Evolutionary conservation across 2,797 vertebrate genomes (phyloP), one percentile per base, ranked within the genome.

Genomic region (Ciconia nigra): DNA sequence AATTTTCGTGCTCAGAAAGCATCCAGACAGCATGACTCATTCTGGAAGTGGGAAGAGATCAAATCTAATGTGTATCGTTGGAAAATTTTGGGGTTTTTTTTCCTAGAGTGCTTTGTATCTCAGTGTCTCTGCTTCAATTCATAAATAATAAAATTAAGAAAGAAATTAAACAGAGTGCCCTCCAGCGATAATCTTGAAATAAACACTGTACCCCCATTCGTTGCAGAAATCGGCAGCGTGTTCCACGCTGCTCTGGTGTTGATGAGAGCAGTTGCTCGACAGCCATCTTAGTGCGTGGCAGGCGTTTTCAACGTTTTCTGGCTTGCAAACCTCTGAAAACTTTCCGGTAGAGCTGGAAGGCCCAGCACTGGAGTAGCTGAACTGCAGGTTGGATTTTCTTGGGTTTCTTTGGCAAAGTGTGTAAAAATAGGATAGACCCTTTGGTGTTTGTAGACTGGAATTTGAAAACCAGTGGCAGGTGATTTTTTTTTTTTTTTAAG

Each of bases 1-100:
- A 92, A 89, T 95, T 94, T 96, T 95, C 19, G 1, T 89, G 78
- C 69, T 82, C 83, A 92, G 83, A 94, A 93, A 86, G 63, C 58
- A 91, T 87, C 54, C 57, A 84, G 67, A 83, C 51, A 80, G 74
- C 0, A 1, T 93, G 93, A 89, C 83, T 85, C 58, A 83, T 77
- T 89, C 57, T 86, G 63, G 26, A 91, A 87, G 77, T 87, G 79
- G 65, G 79, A 89, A 78, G 62, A 85, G 54, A 70, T 91, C 29
- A 63, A 83, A 89, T 93, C 33, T 61, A 61, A 39, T 3, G 1
- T 83, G 24, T 74, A 57, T 61, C 11, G 6, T 25, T 74, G 65
- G 66, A 77, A 89, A 80, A 42, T 62, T 33, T 28, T 57, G 37
- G 37, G 37, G 33, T 59, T 72, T 28, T 42, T 61, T 76, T 26